These are phyloP conservation scores for Dendrocincla fuliginosa DNA, from an alignment of 2,797 vertebrate genomes.

Conservation along the genomic window DNA sequence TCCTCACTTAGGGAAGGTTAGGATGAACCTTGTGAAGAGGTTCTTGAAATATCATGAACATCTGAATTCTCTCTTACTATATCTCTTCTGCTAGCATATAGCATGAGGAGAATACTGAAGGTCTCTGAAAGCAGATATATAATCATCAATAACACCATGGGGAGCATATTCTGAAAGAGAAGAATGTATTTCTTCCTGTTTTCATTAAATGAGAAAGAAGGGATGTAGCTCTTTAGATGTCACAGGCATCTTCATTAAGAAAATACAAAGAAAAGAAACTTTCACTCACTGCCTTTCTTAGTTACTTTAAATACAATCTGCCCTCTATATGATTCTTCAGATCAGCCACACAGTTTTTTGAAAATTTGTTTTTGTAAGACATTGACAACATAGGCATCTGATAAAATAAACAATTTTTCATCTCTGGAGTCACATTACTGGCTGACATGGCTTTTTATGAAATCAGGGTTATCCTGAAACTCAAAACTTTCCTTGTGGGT, in stretches of 20 bases:
- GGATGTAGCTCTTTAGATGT: neutral
- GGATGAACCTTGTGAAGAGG: neutral
- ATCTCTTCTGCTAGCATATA: neutral
- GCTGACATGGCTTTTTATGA: neutral
- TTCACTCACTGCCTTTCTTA: neutral
- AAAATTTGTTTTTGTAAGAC: neutral
- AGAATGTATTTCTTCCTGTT: neutral
- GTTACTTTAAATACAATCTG: neutral
- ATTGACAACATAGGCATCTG: neutral
- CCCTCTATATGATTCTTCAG: neutral
- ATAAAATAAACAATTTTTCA: neutral
- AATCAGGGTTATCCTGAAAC: neutral
- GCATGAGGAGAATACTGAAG: neutral
- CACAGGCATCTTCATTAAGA: neutral
- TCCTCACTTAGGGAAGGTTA: fast-evolving
- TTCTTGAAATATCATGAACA: neutral
- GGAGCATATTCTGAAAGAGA: neutral
- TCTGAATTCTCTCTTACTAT: neutral
- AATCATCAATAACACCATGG: neutral
- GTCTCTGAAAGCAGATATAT: neutral
- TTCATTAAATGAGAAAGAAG: neutral
- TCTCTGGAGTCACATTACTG: neutral
- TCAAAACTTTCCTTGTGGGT: neutral
- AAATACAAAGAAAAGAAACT: neutral
- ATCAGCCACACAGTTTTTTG: neutral